phyloP scores from a whole-genome alignment of 2,888 invertebrate genomes.

The Pseudococcus jackbeardsleyi region DNA sequence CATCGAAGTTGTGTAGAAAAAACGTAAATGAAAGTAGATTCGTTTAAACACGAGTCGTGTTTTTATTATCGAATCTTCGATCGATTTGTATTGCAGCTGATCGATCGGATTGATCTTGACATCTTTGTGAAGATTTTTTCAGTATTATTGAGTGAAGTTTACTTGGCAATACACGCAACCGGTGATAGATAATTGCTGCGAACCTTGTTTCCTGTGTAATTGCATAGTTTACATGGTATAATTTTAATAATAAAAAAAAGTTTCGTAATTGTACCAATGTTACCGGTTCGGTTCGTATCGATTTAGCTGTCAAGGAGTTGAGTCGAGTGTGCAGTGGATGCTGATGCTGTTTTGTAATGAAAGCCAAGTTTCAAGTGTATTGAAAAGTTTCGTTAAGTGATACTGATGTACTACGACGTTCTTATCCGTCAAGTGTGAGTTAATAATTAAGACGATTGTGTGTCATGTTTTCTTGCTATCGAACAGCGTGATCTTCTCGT shows the following conservation, averaged over 20 bases:
- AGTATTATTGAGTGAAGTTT: background rate
- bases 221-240: background rate
- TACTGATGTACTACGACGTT: background rate
- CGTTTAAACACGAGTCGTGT: background rate
- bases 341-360: background rate
- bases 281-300: background rate
- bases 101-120: background rate
- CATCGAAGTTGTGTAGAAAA: background rate
- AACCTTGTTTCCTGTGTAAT: background rate
- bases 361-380: background rate
- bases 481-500: background rate
- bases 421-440: background rate
- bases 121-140: background rate
- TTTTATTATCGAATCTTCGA: background rate
- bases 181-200: background rate
- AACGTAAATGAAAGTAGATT: background rate
- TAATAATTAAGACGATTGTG: background rate
- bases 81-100: background rate
- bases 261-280: background rate
- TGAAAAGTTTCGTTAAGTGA: background rate
- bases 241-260: constrained; percentile 5
- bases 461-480: background rate
- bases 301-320: background rate
- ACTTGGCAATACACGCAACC: background rate
- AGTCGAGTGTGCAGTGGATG: background rate